Base-by-base conservation (phyloP, 2,888 invertebrate genomes). In the Drosophila pegasa region DNA sequence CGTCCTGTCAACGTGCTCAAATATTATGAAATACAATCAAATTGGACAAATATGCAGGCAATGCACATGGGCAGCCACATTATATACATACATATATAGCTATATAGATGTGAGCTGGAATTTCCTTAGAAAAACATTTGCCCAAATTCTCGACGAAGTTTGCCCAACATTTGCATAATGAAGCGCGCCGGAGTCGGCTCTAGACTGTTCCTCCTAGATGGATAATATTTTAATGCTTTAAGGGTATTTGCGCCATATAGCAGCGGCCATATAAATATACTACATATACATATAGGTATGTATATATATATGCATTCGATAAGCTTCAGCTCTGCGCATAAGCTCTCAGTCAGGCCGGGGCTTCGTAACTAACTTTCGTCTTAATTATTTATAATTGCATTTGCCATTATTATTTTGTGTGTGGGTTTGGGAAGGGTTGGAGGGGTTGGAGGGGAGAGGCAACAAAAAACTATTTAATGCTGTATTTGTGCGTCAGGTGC, bases 131-230 rank as follows among this genome's bases (percentile, higher is more conserved):
- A 65, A 77, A 70, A 73, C 65, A 77, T 27, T 45, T 45, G 27
- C 64, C 63, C 43, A 70, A 45, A 65, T 80, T 75, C 38, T 20
- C 33, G 10, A 33, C 40, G 22, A 47, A 22, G 33, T 33, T 50
- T 33, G 20, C 41, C 40, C 61, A 41, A 41, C 47, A 79, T 83
- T 83, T 80, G 63, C 74, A 74, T 79, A 75, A 80, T 71, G 61
- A 64, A 69, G n/a, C 31, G 27, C 48, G 37, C 65, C 51, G n/a
- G 10, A 16, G 7, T 52, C 9, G 9, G 27, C 27, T 16, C 3
- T 29, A 6, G n/a, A 41, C 3, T 29, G 38, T 31, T 25, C 3
- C 16, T 14, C 18, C 16, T 14, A 25, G 14, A 14, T 14, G 8
- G 3, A 20, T 41, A 40, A 31, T 54, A 31, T 16, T 54, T 41